Evolutionary conservation across 2,113 vertebrate genomes (phyloP).

Genomic region (Mandrillus leucophaeus): DNA sequence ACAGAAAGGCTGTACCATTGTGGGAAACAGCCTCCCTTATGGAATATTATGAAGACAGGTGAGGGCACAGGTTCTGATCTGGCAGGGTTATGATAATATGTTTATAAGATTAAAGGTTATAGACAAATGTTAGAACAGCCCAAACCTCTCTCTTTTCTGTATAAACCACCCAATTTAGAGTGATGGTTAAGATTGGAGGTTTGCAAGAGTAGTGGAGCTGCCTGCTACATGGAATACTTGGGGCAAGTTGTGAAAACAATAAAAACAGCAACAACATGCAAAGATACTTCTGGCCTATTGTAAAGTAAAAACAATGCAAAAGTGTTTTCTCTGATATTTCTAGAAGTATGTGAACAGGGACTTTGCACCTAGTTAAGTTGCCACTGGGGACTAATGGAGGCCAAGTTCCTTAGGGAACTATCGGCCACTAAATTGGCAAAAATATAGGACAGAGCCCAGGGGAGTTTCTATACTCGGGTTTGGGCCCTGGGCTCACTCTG

Average conservation of each 20-base stretch:
- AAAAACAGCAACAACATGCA: background rate
- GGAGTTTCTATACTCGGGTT: background rate
- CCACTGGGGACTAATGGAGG: background rate
- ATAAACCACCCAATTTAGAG: background rate
- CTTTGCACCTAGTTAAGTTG: background rate
- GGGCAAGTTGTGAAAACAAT: background rate
- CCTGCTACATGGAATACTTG: background rate
- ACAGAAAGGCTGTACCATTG: background rate
- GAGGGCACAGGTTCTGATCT: background rate
- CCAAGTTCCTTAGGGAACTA: background rate
- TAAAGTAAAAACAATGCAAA: background rate
- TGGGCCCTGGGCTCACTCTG: background rate
- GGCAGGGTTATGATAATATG: background rate
- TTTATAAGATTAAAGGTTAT: background rate
- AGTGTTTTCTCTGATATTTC: background rate
- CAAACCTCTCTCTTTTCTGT: too few relatives aligned
- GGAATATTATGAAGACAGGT: background rate
- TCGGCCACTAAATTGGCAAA: background rate
- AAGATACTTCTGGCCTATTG: background rate
- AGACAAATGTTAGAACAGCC: background rate
- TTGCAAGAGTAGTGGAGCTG: background rate
- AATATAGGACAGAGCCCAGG: background rate
- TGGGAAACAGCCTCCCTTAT: background rate
- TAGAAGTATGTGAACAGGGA: background rate
- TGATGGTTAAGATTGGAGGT: background rate